Base-by-base conservation (phyloP, 1,140 invertebrate species). In the Drosophila guanche region DNA sequence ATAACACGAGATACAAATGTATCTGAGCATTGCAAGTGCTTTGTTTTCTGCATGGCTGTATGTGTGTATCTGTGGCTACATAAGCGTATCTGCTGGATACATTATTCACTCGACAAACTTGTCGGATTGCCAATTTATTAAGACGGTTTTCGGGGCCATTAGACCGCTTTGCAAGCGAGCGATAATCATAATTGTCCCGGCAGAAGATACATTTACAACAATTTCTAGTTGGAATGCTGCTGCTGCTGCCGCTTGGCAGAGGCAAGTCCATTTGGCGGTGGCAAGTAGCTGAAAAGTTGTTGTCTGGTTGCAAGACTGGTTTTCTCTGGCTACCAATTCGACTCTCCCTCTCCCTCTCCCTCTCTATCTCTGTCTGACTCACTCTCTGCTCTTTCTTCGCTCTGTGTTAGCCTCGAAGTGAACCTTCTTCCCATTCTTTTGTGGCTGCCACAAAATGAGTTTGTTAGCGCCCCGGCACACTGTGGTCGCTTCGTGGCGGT, bases 241-340 rank as follows among this genome's bases (percentile, higher is more conserved):
- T 58, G 69, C 67, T 37, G 29, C 29, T 52, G 47, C 10, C 29
- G 48, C 63, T 48, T 57, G 53, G 62, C 47, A 74, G 69, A 74
- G 60, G 37, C 60, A 52, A 76, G 62, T 73, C 66, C 66, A 69
- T 68, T 69, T 69, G 66, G 42, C 66, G 54, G 66, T 69, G 43
- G 77, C 73, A 81, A 75, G 83, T 81, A 77, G 81, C 81, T 76
- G 66, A 63, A 89, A 78, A 74, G 83, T 76, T 88, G 83, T 88
- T 88, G 83, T 81, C 16, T 20, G 33, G 33, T 37, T 37, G 33
- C 33, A 89, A 76, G 79, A 88, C 83, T 69, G 79, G 83, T 88
- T 88, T 86, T 77, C 58, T n/a, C 52, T 57, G 8, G 40, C 76
- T 68, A 72, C 50, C 73, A 59, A 29, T 55, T 46, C 10, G 10